Evolutionary conservation across 30 jellyfish, hydroid and myxozoan genomes (phyloP), one percentile per base, ranked within the genome.

Genomic region (Mastigias papua): DNA sequence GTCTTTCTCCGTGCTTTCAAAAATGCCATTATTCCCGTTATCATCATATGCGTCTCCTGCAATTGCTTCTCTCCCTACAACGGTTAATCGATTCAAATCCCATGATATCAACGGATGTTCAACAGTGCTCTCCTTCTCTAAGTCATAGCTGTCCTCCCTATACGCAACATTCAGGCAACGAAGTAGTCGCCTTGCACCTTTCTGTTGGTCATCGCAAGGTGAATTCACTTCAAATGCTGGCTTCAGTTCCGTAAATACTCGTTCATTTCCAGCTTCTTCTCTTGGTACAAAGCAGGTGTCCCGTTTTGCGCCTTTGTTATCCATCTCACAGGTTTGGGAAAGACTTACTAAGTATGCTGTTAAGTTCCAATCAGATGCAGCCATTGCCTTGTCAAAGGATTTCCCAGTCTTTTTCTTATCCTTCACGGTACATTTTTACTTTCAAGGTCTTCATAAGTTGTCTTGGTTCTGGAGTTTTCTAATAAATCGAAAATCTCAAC

Each of bases 81-180:
- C 22, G n/a, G 63, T 65, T 26, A 80, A 67, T n/a, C 75, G 67
- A 63, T 80, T 80, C 72, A 80, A 35, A 42, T 80, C 90, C 90
- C 90, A 80, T 37, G 90, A 80, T 25, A 80, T 34, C 30, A 80
- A 62, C 17, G 78, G 90, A 10, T 80, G 90, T 35, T 80, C 90
- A 0, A 80, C 70, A 11, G 35, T 58, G 27, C 63, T 33, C 19
- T 80, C 81, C 22, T n/a, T 42, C 29, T 23, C 86, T 15, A 34
- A 1, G 27, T 22, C 69, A 23, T 23, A 20, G 21, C n/a, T 51
- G 34, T n/a, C 35, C 2, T 11, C 69, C 16, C 34, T 37, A 33
- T 37, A 19, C 21, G 34, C 66, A 28, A 63, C 74, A 23, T n/a
- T 25, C 26, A 63, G 7, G 37, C 22, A 63, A 15, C 42, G 22